Evolutionary conservation across 1,140 invertebrate species (phyloP).

Genomic region (Panagrolaimus sp.): DNA sequence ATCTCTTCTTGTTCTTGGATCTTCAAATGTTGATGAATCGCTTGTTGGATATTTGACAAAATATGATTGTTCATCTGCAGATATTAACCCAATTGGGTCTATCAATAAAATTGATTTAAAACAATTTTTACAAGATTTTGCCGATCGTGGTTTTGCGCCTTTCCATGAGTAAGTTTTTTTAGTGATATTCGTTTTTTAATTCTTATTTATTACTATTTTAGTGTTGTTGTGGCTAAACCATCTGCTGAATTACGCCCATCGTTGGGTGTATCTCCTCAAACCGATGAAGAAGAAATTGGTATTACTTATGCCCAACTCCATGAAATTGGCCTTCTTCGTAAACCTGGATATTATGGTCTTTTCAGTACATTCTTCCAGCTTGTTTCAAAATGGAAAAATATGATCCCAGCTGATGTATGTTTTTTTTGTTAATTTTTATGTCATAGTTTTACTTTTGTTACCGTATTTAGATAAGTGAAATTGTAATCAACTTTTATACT

Average conservation of each 20-base stretch:
- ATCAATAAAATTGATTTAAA: slow-evolving; percentile 91
- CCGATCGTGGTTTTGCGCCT: slow-evolving; percentile 63
- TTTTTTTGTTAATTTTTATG: too few species aligned
- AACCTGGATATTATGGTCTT: slow-evolving; percentile 81
- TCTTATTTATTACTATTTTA: slow-evolving; percentile 26
- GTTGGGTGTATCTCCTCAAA: slow-evolving; percentile 69
- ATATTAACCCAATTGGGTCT: slow-evolving; percentile 95
- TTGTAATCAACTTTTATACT: slow-evolving; percentile 94
- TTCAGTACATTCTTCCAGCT: slow-evolving; percentile 92
- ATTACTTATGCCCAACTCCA: slow-evolving; percentile 93
- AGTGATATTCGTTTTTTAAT: slow-evolving; percentile 17
- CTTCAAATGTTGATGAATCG: slow-evolving; percentile 92
- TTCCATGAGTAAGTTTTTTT: slow-evolving; percentile 27
- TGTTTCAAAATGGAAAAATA: background rate
- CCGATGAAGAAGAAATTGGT: slow-evolving; percentile 68
- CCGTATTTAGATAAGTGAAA: slow-evolving; percentile 73
- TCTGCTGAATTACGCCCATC: slow-evolving; percentile 89
- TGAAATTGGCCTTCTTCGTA: slow-evolving; percentile 78
- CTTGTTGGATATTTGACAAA: slow-evolving; percentile 95
- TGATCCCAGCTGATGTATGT: slow-evolving; percentile 34
- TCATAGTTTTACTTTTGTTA: too few species aligned
- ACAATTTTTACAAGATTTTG: slow-evolving; percentile 72
- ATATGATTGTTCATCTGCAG: slow-evolving; percentile 97
- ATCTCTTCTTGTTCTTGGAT: slow-evolving; percentile 84
- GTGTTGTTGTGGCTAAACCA: slow-evolving; percentile 78